A percentile compares a stretch with the other conserved stretches of the same genome.
Conservation (phyloP, 2,797 vertebrate genomes). For the Hoplostethus mediterraneus region DNA sequence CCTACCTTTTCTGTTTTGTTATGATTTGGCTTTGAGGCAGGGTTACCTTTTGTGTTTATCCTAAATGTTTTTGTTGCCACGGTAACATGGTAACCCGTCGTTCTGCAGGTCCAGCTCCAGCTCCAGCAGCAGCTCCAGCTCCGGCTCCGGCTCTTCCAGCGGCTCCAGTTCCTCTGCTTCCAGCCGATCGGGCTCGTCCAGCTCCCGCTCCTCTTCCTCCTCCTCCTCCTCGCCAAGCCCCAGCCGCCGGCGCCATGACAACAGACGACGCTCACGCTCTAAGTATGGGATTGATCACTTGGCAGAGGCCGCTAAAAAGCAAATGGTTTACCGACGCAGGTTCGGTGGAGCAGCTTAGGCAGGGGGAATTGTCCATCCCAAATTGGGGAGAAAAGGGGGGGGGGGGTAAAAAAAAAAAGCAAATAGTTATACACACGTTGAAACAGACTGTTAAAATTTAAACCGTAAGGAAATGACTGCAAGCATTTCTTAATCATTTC, state of each 20-base stretch:
- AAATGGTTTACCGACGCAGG: background rate
- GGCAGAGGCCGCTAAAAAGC: background rate
- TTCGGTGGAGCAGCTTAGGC: too few relatives aligned
- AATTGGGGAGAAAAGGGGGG: too few relatives aligned
- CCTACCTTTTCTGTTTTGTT: too few relatives aligned
- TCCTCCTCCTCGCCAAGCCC: constrained; percentile 93
- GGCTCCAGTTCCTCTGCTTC: constrained; percentile 93
- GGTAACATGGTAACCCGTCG: background rate
- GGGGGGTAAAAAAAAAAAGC: too few relatives aligned
- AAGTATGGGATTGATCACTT: constrained; percentile 80
- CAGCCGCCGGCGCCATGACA: constrained; percentile 91
- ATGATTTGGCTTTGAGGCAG: too few relatives aligned
- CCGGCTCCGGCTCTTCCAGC: constrained; percentile 93
- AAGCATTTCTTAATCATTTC: too few relatives aligned
- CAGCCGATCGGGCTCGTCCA: constrained; percentile 92
- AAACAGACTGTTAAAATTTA: too few relatives aligned
- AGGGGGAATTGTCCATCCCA: too few relatives aligned
- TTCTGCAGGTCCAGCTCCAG: constrained; percentile 87
- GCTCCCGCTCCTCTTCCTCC: constrained; percentile 92
- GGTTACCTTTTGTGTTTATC: too few relatives aligned
- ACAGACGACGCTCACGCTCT: constrained; percentile 91
- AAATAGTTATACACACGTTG: too few relatives aligned
- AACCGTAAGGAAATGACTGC: too few relatives aligned
- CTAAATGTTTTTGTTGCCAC: too few relatives aligned
- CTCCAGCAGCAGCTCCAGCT: constrained; percentile 93